These are phyloP conservation scores for Pantherophis guttatus DNA, from an alignment of 2,113 vertebrate genomes.

Conservation along the genomic window DNA sequence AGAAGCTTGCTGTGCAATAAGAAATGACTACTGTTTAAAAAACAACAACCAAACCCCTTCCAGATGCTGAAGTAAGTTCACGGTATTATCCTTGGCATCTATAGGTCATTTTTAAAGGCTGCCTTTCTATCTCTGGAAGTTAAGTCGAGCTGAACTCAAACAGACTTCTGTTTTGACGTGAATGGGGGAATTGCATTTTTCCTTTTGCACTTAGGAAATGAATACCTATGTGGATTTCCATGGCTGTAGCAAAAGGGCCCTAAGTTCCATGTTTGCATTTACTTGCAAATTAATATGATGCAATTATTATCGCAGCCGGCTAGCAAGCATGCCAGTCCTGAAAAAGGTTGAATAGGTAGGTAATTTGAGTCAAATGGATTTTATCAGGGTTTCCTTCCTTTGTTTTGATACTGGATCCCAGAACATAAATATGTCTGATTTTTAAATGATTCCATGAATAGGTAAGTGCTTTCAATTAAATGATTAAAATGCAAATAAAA, in stretches of 20 bases:
- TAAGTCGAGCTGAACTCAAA: background rate
- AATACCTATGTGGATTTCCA: background rate
- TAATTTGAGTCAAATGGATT: background rate
- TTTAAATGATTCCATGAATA: slow-evolving; percentile 1
- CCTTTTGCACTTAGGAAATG: background rate
- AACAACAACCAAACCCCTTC: background rate
- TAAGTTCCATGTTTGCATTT: background rate
- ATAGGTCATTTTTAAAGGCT: background rate
- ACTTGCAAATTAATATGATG: background rate
- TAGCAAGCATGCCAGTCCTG: background rate
- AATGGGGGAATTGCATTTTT: background rate
- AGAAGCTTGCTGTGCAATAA: background rate
- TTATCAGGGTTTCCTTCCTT: background rate
- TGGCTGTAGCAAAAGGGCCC: too few species aligned
- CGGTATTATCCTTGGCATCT: background rate
- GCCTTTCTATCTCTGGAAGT: background rate
- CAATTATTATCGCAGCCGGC: background rate
- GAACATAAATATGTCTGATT: slow-evolving; percentile 11
- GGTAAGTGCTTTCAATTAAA: background rate
- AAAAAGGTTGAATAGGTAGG: background rate
- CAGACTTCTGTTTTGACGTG: background rate
- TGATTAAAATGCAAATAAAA: slow-evolving; percentile 3
- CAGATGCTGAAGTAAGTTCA: background rate
- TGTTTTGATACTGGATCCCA: background rate
- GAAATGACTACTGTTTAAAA: background rate